phyloP scores from a whole-genome alignment of 1,140 invertebrate species.

The Ceratosolen fusciceps region DNA sequence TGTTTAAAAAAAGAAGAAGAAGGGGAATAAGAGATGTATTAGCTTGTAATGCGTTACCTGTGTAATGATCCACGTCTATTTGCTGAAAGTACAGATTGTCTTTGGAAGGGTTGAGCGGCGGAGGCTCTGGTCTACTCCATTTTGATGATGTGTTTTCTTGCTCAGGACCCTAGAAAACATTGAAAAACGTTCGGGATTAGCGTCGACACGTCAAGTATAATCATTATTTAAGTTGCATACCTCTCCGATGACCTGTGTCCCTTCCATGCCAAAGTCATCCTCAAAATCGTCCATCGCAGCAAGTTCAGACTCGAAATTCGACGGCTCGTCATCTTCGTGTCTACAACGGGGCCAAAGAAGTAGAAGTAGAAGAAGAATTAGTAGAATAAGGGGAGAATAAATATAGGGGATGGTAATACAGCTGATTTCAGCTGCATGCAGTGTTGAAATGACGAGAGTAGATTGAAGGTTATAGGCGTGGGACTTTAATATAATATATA shows the following conservation, averaged over 20 bases:
- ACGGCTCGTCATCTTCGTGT: slow-evolving; percentile 73
- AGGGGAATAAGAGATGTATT: no score
- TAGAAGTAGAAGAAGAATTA: no score
- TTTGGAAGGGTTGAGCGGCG: slow-evolving; percentile 76
- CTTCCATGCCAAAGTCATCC: slow-evolving; percentile 66
- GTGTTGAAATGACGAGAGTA: no score
- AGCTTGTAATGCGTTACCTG: no score
- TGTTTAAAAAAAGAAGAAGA: background rate
- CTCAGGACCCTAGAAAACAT: slow-evolving; percentile 75
- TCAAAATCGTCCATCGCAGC: slow-evolving; percentile 74
- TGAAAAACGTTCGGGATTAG: slow-evolving; percentile 20
- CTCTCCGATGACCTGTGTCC: slow-evolving; percentile 57
- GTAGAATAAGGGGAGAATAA: no score
- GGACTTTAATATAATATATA: no score
- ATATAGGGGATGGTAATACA: no score
- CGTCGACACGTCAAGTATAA: background rate
- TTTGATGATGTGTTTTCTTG: slow-evolving; percentile 77
- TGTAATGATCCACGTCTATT: slow-evolving; percentile 93
- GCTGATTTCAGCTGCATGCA: no score
- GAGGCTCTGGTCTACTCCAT: slow-evolving; percentile 80
- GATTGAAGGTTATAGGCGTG: no score
- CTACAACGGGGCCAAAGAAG: background rate
- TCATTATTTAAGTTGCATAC: slow-evolving; percentile 51
- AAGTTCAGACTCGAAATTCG: slow-evolving; percentile 76
- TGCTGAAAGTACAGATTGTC: slow-evolving; percentile 89